phyloP scores from a whole-genome alignment of 2,888 invertebrate genomes.

The Herminia tarsipennalis region DNA sequence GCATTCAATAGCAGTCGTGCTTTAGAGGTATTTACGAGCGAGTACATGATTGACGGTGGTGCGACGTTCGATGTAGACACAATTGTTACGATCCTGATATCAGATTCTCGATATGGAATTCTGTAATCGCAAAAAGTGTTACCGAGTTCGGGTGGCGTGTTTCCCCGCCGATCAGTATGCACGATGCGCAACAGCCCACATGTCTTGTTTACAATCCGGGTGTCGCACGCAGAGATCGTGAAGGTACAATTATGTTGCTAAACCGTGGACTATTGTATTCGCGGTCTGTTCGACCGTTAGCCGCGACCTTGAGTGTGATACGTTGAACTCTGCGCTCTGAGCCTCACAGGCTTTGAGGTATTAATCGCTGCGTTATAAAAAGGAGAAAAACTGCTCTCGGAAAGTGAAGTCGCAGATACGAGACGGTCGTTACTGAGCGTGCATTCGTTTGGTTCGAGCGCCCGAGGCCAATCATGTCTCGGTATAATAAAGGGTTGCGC shows the following conservation, averaged over 20 bases:
- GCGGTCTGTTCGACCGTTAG: slow-evolving; percentile 46
- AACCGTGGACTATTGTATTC: slow-evolving; percentile 56
- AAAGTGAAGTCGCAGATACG: slow-evolving; percentile 69
- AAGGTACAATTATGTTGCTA: slow-evolving; percentile 57
- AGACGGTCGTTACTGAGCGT: slow-evolving; percentile 73
- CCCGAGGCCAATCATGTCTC: slow-evolving; percentile 83
- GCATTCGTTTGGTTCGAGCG: slow-evolving; percentile 74
- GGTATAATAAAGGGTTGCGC: slow-evolving; percentile 81
- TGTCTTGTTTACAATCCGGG: slow-evolving; percentile 64
- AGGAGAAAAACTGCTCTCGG: slow-evolving; percentile 48
- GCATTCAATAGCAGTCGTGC: slow-evolving; percentile 68
- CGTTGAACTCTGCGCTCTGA: slow-evolving; percentile 60
- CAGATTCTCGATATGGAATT: slow-evolving; percentile 45
- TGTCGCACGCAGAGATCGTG: slow-evolving; percentile 54
- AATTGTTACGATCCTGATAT: slow-evolving; percentile 39
- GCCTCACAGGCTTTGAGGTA: slow-evolving; percentile 29
- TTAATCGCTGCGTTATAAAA: slow-evolving; percentile 58
- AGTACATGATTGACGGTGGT: slow-evolving; percentile 62
- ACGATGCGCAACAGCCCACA: slow-evolving; percentile 40
- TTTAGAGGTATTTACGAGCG: slow-evolving; percentile 50
- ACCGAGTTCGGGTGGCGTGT: slow-evolving; percentile 59
- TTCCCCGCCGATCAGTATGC: slow-evolving; percentile 76
- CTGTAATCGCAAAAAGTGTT: slow-evolving; percentile 56
- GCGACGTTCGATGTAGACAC: slow-evolving; percentile 46
- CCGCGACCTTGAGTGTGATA: slow-evolving; percentile 55